phyloP scores from a whole-genome alignment of 2,113 vertebrate genomes.

The Otis tarda region DNA sequence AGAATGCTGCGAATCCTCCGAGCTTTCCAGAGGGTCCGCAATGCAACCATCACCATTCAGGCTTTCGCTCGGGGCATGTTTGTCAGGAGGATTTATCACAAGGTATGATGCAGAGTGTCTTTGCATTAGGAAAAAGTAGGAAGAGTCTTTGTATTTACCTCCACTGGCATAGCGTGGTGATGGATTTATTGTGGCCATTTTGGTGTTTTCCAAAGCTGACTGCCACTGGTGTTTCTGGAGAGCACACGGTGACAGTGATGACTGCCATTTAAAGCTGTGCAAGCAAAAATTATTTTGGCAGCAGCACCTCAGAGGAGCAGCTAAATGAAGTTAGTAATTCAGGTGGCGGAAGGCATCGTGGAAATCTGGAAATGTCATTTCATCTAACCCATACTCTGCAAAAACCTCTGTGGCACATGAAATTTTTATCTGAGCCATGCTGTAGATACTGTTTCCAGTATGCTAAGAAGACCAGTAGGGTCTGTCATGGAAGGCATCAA shows the following conservation, averaged over 20 bases:
- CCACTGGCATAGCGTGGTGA: accelerated
- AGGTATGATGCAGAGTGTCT: conserved; percentile 70
- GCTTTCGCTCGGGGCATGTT: conserved; percentile 87
- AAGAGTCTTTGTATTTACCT: neutral
- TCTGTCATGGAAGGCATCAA: neutral
- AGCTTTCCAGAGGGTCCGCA: conserved; percentile 71
- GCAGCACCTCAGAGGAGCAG: neutral
- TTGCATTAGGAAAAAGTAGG: neutral
- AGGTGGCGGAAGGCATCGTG: neutral
- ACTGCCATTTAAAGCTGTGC: neutral
- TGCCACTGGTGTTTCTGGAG: neutral
- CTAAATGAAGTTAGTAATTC: neutral
- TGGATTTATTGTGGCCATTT: neutral
- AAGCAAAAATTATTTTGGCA: neutral
- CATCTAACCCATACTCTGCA: neutral
- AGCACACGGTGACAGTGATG: accelerated
- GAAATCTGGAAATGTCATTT: conserved; percentile 17
- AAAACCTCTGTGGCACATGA: neutral
- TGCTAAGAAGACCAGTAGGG: neutral
- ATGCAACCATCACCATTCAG: conserved; percentile 83
- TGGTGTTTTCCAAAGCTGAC: neutral
- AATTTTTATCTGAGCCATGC: neutral
- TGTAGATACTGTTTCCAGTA: neutral
- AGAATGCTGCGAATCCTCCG: conserved; percentile 82
- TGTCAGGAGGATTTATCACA: conserved; percentile 80